Evolutionary conservation across 2,888 invertebrate genomes (phyloP).

Genomic region (Bembecia ichneumoniformis): DNA sequence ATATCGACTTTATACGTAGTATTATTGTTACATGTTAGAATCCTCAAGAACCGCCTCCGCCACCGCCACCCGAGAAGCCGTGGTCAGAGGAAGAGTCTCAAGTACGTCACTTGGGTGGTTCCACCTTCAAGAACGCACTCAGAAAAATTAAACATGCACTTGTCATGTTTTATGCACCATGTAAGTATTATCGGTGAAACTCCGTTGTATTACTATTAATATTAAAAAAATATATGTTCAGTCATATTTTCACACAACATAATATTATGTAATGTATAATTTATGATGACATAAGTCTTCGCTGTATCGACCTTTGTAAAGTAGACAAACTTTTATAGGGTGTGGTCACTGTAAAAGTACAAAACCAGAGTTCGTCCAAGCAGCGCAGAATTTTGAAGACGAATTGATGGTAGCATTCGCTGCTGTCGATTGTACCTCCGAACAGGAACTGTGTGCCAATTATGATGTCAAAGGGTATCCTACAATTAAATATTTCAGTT

Average conservation of each 20-base stretch:
- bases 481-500: conserved; percentile 88
- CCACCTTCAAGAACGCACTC: conserved; percentile 79
- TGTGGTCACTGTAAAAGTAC: conserved; percentile 92
- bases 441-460: conserved; percentile 75
- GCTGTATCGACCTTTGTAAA: not conserved
- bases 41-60: conserved; percentile 87
- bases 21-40: conserved; percentile 44
- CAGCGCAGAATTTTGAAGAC: conserved; percentile 82
- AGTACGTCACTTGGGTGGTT: conserved; percentile 82
- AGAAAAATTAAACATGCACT: conserved; percentile 90
- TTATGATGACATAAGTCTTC: not conserved
- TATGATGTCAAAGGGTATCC: conserved; percentile 88
- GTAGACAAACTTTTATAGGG: conserved; percentile 71
- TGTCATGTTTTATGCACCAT: conserved; percentile 94
- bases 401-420: conserved; percentile 84
- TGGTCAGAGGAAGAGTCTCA: conserved; percentile 84
- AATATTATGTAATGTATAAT: not conserved
- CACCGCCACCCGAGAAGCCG: conserved; percentile 83
- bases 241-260: not conserved
- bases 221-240: not conserved
- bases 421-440: conserved; percentile 85
- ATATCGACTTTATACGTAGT: no score
- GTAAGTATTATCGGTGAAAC: conserved; percentile 68
- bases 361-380: conserved; percentile 81
- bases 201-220: not conserved